Evolutionary conservation across 2,888 invertebrate species (phyloP).

Genomic region (Oeneis ivallda): DNA sequence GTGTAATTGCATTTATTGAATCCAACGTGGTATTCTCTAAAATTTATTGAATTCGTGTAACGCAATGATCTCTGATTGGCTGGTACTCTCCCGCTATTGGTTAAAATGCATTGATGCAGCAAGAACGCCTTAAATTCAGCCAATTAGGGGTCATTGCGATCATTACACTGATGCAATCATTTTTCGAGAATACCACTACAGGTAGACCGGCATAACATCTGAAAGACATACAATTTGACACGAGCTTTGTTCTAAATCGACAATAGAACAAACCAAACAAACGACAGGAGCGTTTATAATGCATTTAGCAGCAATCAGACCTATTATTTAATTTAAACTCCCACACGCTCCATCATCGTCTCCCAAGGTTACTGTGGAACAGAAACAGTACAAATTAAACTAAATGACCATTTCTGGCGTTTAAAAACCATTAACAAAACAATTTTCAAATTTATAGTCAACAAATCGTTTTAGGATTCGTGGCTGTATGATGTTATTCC

Average conservation of each 20-base stretch:
- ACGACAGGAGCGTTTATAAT: constrained; percentile 34
- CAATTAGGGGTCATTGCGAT: too few relatives aligned
- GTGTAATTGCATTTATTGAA: too few relatives aligned
- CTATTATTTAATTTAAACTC: constrained; percentile 38
- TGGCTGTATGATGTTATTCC: constrained; percentile 45
- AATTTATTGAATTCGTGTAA: too few relatives aligned
- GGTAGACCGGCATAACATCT: too few relatives aligned
- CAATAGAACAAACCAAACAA: not conserved
- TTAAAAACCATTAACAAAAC: constrained; percentile 47
- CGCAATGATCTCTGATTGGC: too few relatives aligned
- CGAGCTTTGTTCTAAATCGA: not conserved
- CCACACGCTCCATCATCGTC: constrained; percentile 33
- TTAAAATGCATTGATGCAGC: too few relatives aligned
- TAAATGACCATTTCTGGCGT: constrained; percentile 49
- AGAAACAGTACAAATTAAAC: constrained; percentile 49
- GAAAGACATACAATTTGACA: too few relatives aligned
- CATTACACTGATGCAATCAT: too few relatives aligned
- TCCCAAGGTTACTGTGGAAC: constrained; percentile 35
- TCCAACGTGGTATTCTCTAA: too few relatives aligned
- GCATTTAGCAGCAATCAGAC: constrained; percentile 33
- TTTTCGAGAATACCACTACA: too few relatives aligned
- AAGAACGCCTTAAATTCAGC: too few relatives aligned
- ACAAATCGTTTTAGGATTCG: constrained; percentile 49
- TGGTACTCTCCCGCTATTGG: too few relatives aligned
- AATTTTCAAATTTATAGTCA: constrained; percentile 53